Percentiles rank a stretch among this genome's conserved stretches.
These are phyloP conservation scores for Accipiter cooperii DNA, from an alignment of 2,113 vertebrate genomes.

Conservation along the genomic window DNA sequence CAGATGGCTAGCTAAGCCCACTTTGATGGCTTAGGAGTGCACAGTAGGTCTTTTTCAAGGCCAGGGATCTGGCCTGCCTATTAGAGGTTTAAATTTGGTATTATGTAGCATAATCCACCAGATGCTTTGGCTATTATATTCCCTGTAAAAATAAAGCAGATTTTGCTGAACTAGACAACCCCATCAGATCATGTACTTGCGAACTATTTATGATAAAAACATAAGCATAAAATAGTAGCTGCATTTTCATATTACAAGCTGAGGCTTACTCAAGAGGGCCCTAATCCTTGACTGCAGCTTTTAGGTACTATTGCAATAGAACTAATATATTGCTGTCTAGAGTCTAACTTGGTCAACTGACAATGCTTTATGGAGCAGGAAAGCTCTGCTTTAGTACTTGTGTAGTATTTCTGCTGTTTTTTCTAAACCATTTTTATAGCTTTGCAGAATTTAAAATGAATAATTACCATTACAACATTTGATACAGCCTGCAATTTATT, in stretches of 20 bases:
- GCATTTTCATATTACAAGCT: neutral
- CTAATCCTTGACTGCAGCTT: neutral
- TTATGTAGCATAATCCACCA: slow-evolving; percentile 28
- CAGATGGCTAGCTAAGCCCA: neutral
- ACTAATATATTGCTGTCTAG: neutral
- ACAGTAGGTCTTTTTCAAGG: neutral
- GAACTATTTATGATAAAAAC: neutral
- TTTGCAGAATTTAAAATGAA: neutral
- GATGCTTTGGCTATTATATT: slow-evolving; percentile 11
- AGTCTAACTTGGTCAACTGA: neutral
- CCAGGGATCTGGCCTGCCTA: neutral
- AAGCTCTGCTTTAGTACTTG: neutral
- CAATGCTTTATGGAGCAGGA: neutral
- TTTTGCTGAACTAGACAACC: neutral
- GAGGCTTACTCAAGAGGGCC: neutral
- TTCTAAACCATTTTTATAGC: neutral
- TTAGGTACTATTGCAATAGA: neutral
- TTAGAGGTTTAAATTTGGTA: slow-evolving; percentile 26
- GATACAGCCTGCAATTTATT: neutral
- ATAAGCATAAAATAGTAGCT: neutral
- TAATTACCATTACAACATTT: slow-evolving; percentile 1
- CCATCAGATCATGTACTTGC: neutral
- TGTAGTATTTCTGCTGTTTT: neutral
- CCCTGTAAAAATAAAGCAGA: slow-evolving; percentile 28
- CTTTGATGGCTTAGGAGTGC: neutral